phyloP scores from a whole-genome alignment of 2,888 invertebrate species.

The Siphonodentalium dalli region DNA sequence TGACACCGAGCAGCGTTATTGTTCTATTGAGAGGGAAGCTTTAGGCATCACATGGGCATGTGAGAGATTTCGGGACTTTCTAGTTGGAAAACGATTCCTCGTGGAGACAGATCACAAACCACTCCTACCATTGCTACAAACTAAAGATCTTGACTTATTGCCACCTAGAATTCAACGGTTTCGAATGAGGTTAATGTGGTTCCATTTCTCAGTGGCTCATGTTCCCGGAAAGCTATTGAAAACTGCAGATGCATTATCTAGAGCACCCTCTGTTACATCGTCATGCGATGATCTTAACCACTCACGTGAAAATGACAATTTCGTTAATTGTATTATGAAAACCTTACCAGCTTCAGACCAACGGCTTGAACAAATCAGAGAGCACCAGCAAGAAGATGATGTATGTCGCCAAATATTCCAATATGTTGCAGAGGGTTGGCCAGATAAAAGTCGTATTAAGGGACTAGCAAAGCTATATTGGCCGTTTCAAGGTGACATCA shows the following conservation, averaged over 20 bases:
- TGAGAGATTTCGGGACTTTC: conserved; percentile 54
- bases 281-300: too few relatives aligned
- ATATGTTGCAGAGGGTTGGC: too few relatives aligned
- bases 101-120: conserved; percentile 63
- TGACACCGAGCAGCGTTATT: conserved; percentile 51
- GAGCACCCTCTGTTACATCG: too few relatives aligned
- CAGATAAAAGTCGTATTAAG: too few relatives aligned
- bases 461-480: conserved; percentile 19
- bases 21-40: conserved; percentile 63
- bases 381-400: too few relatives aligned
- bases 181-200: conserved; percentile 47
- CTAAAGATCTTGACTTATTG: conserved; percentile 55
- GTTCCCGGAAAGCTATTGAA: conserved; percentile 50
- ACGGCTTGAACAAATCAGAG: too few relatives aligned
- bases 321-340: too few relatives aligned
- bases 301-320: too few relatives aligned
- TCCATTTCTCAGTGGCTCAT: conserved; percentile 40
- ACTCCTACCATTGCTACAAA: conserved; percentile 50
- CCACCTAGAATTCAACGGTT: conserved; percentile 60
- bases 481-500: conserved; percentile 18
- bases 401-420: too few relatives aligned
- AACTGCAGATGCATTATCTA: conserved; percentile 47
- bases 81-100: conserved; percentile 45
- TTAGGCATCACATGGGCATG: conserved; percentile 42
- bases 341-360: too few relatives aligned